Base-by-base conservation (phyloP, 2,797 vertebrate genomes). In the Astyanax mexicanus region DNA sequence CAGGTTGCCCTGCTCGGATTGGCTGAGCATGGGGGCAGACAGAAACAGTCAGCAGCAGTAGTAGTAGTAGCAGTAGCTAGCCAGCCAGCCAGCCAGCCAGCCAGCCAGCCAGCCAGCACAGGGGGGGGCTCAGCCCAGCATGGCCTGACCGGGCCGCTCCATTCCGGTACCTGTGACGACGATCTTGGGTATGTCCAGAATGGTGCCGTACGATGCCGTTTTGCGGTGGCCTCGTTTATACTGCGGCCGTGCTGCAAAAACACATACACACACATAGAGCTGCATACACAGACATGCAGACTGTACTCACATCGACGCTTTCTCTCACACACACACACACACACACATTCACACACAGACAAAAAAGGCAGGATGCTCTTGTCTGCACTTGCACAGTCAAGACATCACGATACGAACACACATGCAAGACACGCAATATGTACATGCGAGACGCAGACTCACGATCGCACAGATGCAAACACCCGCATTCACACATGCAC, bases 161-260 rank as follows among this genome's bases (percentile, higher is more conserved):
- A 44, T 93, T 93, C 88, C 87, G 95, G 94, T 99, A 99, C 98
- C 98, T 99, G 98, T 95, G 92, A 97, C 92, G 97, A 98, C 90
- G 97, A 98, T 98, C 97, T 98, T 96, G 94, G 98, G 97, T 92
- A 98, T 94, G 94, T 99, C 98, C 96, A 98, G 96, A 96, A 99
- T 98, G 95, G 96, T 99, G 94, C 98, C 98, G 92, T 93, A 95
- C 84, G 98, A 99, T 88, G 97, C 97, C 65, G 98, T 99, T 99
- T 99, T 99, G 97, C 97, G 97, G 89, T 99, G 98, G 92, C 98
- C 97, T 95, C 94, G 95, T 95, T 98, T 99, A 96, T 93, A 96
- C 94, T 93, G 96, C 84, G 91, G 89, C 88, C 89, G 92, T 95
- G 94, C 97, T 96, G 98, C 94, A 90, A 96, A 98, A 96, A 98